These are phyloP conservation scores for Zaprionus obscuricornis DNA, from an alignment of 2,888 invertebrate genomes.

Conservation along the genomic window DNA sequence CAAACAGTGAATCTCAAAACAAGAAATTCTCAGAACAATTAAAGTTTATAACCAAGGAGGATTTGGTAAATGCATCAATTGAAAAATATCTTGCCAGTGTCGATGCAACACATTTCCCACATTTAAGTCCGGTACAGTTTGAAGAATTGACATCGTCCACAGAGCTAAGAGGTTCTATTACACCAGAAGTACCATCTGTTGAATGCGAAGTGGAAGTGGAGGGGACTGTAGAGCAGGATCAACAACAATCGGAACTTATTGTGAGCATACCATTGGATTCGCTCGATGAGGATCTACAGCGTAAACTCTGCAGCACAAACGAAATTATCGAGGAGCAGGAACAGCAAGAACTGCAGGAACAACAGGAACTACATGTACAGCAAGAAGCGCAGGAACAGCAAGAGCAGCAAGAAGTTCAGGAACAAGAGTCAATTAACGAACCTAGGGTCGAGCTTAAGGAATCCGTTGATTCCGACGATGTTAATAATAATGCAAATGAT, in stretches of 20 bases:
- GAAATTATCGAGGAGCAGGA: neutral
- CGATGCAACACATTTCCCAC: no score
- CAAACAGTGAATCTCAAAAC: no score
- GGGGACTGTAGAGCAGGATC: neutral
- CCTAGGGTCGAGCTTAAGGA: constrained; percentile 42
- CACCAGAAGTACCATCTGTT: constrained; percentile 18
- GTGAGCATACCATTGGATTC: constrained; percentile 64
- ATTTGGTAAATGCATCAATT: no score
- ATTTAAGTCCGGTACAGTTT: constrained; percentile 42
- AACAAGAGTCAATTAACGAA: neutral
- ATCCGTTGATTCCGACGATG: constrained; percentile 45
- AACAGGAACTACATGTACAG: no score
- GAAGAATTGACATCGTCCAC: constrained; percentile 61
- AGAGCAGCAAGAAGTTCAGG: neutral
- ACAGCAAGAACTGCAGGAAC: no score
- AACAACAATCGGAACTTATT: constrained; percentile 25
- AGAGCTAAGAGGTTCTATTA: constrained; percentile 12
- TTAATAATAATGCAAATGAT: constrained; percentile 61
- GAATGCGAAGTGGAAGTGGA: constrained; percentile 20
- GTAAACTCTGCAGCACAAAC: constrained; percentile 29
- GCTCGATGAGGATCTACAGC: constrained; percentile 56
- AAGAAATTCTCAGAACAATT: no score
- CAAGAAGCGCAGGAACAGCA: no score
- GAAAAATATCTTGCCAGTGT: no score
- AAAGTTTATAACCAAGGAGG: no score